Conservation (phyloP, 2,888 invertebrate genomes). For the Palloptera scutellata region DNA sequence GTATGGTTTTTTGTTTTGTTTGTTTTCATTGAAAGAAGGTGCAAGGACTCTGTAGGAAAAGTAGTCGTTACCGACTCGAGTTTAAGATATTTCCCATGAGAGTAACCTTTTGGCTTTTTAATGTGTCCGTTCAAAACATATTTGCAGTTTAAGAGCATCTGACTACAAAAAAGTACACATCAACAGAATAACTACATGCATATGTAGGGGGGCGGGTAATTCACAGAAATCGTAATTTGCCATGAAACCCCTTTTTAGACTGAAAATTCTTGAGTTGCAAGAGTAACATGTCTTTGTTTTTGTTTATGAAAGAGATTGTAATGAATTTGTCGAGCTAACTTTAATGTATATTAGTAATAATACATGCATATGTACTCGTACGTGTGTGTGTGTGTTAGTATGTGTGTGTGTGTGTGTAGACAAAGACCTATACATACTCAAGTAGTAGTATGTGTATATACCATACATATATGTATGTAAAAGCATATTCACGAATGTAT, state of each 20-base stretch:
- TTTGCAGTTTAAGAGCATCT: slow-evolving; percentile 24
- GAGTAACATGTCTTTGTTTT: too few species aligned
- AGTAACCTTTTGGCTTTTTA: slow-evolving; percentile 60
- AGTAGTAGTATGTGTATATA: too few species aligned
- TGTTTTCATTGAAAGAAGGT: background rate
- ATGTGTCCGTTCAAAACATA: slow-evolving; percentile 46
- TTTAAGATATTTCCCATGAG: slow-evolving; percentile 46
- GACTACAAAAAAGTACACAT: slow-evolving; percentile 4
- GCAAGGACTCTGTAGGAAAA: too few species aligned
- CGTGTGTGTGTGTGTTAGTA: too few species aligned
- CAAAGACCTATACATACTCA: too few species aligned
- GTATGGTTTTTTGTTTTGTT: background rate
- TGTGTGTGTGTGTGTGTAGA: too few species aligned
- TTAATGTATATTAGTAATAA: too few species aligned
- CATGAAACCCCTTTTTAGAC: too few species aligned
- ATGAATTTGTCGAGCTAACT: too few species aligned
- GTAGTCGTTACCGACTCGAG: slow-evolving; percentile 13
- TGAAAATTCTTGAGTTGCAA: too few species aligned
- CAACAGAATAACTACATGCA: slow-evolving; percentile 14
- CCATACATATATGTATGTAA: background rate
- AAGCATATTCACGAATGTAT: background rate
- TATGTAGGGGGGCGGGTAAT: slow-evolving; percentile 33
- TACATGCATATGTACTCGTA: too few species aligned
- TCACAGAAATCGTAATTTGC: slow-evolving; percentile 11
- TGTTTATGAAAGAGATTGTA: too few species aligned